Evolutionary conservation across 92 coral and sea anemone species (phyloP).

Genomic region (Ricordea florida): DNA sequence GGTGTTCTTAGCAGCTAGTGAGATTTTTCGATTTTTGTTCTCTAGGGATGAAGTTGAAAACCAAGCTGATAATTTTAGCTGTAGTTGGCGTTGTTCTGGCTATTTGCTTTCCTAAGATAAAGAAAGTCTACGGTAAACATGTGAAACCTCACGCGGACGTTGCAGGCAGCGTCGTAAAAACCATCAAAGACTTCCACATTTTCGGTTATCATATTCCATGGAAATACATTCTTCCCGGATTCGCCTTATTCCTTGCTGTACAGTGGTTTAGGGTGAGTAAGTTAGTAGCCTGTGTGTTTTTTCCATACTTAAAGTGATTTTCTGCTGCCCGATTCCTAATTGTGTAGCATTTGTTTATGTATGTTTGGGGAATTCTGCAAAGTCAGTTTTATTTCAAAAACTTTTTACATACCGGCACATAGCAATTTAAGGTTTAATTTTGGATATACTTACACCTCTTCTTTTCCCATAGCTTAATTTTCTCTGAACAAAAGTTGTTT

Average conservation of each 20-base stretch:
- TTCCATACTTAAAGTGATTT: background rate
- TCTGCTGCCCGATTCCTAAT: background rate
- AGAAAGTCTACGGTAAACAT: slow-evolving; percentile 77
- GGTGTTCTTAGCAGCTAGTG: slow-evolving; percentile 6
- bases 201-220: slow-evolving; percentile 96
- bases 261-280: slow-evolving; percentile 89
- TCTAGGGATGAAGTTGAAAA: slow-evolving; percentile 57
- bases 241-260: slow-evolving; percentile 74
- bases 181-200: slow-evolving; percentile 80
- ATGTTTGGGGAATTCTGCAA: too few relatives aligned
- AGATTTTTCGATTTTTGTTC: background rate
- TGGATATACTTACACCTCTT: too few relatives aligned
- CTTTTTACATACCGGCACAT: too few relatives aligned
- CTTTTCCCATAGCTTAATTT: too few relatives aligned
- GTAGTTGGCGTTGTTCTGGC: slow-evolving; percentile 85
- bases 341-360: background rate
- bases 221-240: slow-evolving; percentile 85
- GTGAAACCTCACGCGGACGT: slow-evolving; percentile 85
- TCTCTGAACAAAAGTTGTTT: too few relatives aligned
- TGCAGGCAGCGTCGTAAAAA: slow-evolving; percentile 61
- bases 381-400: too few relatives aligned
- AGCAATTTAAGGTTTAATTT: too few relatives aligned
- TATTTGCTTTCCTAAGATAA: slow-evolving; percentile 81
- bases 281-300: background rate
- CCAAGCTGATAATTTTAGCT: slow-evolving; percentile 81